Conservation (phyloP, 2,113 vertebrate species). For the Thermophis baileyi region DNA sequence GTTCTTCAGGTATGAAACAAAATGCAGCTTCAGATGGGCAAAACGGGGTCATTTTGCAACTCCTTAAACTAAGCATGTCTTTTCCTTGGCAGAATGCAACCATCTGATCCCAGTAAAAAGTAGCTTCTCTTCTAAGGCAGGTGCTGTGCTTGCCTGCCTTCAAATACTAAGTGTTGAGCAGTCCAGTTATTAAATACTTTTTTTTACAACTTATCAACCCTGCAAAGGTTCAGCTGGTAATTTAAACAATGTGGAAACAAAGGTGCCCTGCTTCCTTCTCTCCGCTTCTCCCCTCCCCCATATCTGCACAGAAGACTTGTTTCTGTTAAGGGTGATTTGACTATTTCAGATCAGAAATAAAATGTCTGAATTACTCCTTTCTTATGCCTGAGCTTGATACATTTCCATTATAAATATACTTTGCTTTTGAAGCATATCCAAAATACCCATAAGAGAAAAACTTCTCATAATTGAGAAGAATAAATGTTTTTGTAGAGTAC, state of each 20-base stretch:
- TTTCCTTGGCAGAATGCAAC: neutral
- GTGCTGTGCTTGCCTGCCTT: neutral
- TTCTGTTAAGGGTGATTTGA: rapidly evolving
- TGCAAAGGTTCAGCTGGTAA: neutral
- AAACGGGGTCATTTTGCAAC: neutral
- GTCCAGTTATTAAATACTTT: neutral
- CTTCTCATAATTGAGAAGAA: slow-evolving; percentile 63
- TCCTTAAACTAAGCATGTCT: neutral
- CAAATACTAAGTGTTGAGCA: neutral
- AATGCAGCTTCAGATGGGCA: neutral
- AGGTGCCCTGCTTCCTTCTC: neutral
- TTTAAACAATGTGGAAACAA: neutral
- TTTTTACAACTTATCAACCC: neutral
- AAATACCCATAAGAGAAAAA: slow-evolving; percentile 59
- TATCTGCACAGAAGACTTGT: neutral
- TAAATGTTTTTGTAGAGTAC: slow-evolving; percentile 71
- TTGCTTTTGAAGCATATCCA: slow-evolving; percentile 70
- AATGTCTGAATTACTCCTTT: slow-evolving; percentile 42
- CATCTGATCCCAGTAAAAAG: neutral
- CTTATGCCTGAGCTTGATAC: slow-evolving; percentile 47
- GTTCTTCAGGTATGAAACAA: neutral
- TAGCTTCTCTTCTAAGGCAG: neutral
- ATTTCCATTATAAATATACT: slow-evolving; percentile 73
- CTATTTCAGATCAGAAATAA: neutral
- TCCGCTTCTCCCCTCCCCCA: neutral